Base-by-base conservation (phyloP, 2,888 invertebrate species). In the Furcula furcula region DNA sequence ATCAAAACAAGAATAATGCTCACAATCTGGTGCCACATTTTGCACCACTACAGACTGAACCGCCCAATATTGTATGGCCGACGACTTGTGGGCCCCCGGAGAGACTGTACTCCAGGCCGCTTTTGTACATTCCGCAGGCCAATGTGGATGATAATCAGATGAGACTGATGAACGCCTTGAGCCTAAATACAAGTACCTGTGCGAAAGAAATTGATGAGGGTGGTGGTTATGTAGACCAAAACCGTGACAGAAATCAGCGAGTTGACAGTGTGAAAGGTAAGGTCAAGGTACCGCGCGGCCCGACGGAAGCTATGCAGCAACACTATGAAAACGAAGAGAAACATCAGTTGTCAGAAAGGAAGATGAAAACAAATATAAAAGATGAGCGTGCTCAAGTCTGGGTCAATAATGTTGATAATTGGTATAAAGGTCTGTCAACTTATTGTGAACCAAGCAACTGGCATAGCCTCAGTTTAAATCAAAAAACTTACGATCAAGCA, bases 1-100 rank as follows among this genome's bases (percentile, higher is more conserved):
- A 22, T 31, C 32, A 26, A 27, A 25, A 36, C 45, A 36, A 30
- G 36, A 19, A 26, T 34, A 26, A 37, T 14, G 12, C 35, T 31
- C 38, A 16, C 33, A 36, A 14, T 26, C 76, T 74, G 74, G 75
- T 76, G 76, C 28, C 29, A 13, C 27, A 21, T 30, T 29, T 30
- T 23, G 13, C 37, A 33, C 26, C 31, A 9, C n/a, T 7, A 6
- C 20, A 12, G 26, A 6, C 20, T 25, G 9, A 7, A 10, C n/a
- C 7, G n/a, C 11, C 15, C 7, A 29, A 11, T 1, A 21, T 18
- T n/a, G 3, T 15, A 9, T 29, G 3, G 20, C 19, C 12, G 9
- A 33, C 14, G 31, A 23, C 36, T 9, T 16, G 25, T 16, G 34
- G 31, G 20, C 44, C 46, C 14, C 36, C 42, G 18, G 28, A 30